phyloP scores from a whole-genome alignment of 2,888 invertebrate genomes.

The Dicyrtoma fusca region DNA sequence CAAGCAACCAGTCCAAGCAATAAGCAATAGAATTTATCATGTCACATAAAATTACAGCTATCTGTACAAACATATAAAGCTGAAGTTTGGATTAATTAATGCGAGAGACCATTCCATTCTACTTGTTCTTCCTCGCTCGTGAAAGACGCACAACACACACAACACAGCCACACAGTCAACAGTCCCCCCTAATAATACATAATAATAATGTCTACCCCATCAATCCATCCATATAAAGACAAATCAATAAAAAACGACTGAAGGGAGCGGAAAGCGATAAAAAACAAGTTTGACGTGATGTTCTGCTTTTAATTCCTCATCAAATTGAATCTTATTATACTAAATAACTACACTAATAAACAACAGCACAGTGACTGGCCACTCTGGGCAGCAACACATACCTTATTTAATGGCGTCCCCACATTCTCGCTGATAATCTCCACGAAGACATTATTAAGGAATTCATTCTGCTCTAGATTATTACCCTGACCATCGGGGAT shows the following conservation, averaged over 20 bases:
- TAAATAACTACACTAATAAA: not conserved
- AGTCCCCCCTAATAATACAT: not conserved
- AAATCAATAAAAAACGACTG: conserved; percentile 30
- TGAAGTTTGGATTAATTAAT: too few species aligned
- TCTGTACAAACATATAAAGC: too few species aligned
- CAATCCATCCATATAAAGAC: conserved; percentile 21
- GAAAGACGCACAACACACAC: too few species aligned
- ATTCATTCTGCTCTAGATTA: conserved; percentile 55
- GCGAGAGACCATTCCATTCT: too few species aligned
- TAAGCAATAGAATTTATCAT: too few species aligned
- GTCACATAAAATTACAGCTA: too few species aligned
- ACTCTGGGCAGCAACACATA: conserved; percentile 24
- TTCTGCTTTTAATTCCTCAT: conserved; percentile 26
- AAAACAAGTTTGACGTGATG: conserved; percentile 33
- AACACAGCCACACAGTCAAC: too few species aligned
- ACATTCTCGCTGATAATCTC: conserved; percentile 54
- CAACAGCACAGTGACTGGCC: too few species aligned
- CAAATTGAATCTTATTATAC: conserved; percentile 15
- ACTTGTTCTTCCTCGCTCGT: too few species aligned
- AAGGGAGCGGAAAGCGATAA: conserved; percentile 16
- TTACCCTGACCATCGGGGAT: conserved; percentile 51
- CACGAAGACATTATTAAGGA: conserved; percentile 54
- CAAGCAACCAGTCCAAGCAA: too few species aligned
- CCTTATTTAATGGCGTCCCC: conserved; percentile 56
- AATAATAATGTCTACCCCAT: not conserved